A percentile compares a stretch with the other conserved stretches of the same genome.
Conservation (phyloP, 2,888 invertebrate genomes). For the Philhelius pedissequus region DNA sequence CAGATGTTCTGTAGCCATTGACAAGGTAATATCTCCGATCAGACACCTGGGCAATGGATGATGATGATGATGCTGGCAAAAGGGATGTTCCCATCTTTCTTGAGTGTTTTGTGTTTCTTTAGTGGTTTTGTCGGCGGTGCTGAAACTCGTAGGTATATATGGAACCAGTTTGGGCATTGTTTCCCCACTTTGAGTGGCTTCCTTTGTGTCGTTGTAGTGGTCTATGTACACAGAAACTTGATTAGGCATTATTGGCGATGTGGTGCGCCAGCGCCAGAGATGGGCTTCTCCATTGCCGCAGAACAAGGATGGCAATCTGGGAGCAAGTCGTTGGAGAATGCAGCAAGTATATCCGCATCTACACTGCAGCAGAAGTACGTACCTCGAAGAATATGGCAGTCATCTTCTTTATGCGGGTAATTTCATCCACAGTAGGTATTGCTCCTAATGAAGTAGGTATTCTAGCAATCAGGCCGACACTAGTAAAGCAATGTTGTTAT, state of each 20-base stretch:
- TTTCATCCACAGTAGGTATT: background rate
- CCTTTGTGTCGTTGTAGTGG: background rate
- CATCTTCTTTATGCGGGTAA: conserved; percentile 21
- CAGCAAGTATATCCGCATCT: background rate
- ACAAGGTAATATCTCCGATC: conserved; percentile 65
- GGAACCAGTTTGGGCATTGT: conserved; percentile 64
- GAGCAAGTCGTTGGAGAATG: conserved; percentile 26
- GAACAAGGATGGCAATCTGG: conserved; percentile 25
- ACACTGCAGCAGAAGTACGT: background rate
- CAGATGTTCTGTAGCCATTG: conserved; percentile 67
- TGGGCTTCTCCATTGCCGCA: background rate
- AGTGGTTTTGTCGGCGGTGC: background rate
- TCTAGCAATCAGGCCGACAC: background rate
- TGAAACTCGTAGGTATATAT: background rate
- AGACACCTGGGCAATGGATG: conserved; percentile 59
- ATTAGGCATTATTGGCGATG: conserved; percentile 59
- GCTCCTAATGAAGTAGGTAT: conserved; percentile 13
- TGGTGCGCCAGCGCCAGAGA: conserved; percentile 35
- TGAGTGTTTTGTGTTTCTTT: background rate
- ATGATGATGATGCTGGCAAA: conserved; percentile 15
- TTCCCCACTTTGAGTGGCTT: conserved; percentile 36
- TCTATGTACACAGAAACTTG: conserved; percentile 35
- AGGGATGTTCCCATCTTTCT: conserved; percentile 48
- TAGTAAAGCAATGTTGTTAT: conserved; percentile 13
- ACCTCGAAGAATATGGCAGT: background rate